A percentile compares a stretch with the other conserved stretches of the same genome.
phyloP scores from a whole-genome alignment of 2,797 vertebrate species.

The Pygocentrus nattereri region DNA sequence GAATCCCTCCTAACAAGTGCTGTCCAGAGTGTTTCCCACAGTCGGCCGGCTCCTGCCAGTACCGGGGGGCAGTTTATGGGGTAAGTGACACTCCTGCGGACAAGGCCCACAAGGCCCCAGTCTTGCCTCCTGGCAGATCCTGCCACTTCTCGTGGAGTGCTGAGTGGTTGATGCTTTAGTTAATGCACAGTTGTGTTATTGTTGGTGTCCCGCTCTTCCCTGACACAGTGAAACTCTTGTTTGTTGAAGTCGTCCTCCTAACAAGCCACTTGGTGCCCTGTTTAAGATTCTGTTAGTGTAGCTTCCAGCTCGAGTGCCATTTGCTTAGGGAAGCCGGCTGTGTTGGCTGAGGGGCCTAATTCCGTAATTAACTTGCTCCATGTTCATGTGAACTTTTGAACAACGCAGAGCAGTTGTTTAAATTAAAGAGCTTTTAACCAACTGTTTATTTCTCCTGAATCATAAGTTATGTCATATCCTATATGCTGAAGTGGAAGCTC shows the following conservation, averaged over 20 bases:
- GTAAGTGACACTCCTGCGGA: slow-evolving; percentile 77
- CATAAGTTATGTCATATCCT: background rate
- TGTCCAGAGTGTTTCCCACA: slow-evolving; percentile 86
- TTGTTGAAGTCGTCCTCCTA: slow-evolving; percentile 31
- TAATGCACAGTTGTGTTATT: slow-evolving; percentile 50
- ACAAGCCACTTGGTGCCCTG: slow-evolving; percentile 45
- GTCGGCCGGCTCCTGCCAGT: slow-evolving; percentile 80
- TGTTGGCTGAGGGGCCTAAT: slow-evolving; percentile 38
- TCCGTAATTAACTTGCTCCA: slow-evolving; percentile 32
- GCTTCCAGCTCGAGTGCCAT: slow-evolving; percentile 52
- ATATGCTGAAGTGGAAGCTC: background rate
- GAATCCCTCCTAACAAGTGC: slow-evolving; percentile 85
- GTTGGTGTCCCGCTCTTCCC: slow-evolving; percentile 43
- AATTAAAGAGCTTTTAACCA: background rate
- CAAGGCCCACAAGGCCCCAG: background rate
- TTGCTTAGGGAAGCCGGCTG: slow-evolving; percentile 31
- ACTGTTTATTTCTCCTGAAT: background rate
- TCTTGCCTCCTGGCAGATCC: slow-evolving; percentile 35
- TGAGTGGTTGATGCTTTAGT: slow-evolving; percentile 31
- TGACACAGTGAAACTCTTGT: slow-evolving; percentile 46
- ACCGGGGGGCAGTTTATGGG: slow-evolving; percentile 79
- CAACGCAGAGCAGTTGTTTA: background rate
- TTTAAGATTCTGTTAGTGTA: slow-evolving; percentile 60
- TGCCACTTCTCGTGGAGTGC: slow-evolving; percentile 25
- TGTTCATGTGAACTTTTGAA: slow-evolving; percentile 21